A percentile compares a stretch with the other conserved stretches of the same genome.
These are phyloP conservation scores for Cydia pomonella DNA, from an alignment of 1,140 invertebrate species.

Conservation along the genomic window DNA sequence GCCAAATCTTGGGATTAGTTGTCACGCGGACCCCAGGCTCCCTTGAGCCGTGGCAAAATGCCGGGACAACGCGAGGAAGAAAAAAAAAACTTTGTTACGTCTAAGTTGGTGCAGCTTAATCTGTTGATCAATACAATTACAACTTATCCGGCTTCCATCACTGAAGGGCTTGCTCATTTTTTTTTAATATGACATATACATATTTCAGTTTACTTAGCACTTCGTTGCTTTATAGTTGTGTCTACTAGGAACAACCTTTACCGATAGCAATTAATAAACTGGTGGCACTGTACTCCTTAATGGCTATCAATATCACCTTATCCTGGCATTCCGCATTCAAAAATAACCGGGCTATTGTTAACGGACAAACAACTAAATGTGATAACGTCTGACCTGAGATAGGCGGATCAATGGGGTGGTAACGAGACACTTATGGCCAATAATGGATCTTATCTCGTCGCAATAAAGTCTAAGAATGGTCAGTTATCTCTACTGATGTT, in stretches of 20 bases:
- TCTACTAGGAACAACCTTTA: not conserved
- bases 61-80: too few relatives aligned
- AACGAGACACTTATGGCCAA: slow-evolving; percentile 3
- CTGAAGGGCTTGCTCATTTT: too few relatives aligned
- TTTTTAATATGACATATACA: too few relatives aligned
- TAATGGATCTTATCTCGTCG: not conserved
- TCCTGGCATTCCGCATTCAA: not conserved
- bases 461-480: slow-evolving; percentile 9
- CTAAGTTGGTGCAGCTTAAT: too few relatives aligned
- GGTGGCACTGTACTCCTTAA: not conserved
- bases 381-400: not conserved
- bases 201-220: too few relatives aligned
- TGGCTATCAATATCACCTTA: not conserved
- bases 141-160: too few relatives aligned
- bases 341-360: slow-evolving; percentile 17
- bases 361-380: slow-evolving; percentile 5
- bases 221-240: not conserved
- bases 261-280: slow-evolving; percentile 4
- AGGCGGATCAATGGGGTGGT: slow-evolving; percentile 12
- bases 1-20: too few relatives aligned
- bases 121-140: too few relatives aligned
- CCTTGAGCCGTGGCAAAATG: too few relatives aligned
- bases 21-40: too few relatives aligned
- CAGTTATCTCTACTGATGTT: not conserved
- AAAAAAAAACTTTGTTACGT: too few relatives aligned